phyloP scores from a whole-genome alignment of 30 jellyfish, hydroid and myxozoan genomes.

The Aurelia aurita region DNA sequence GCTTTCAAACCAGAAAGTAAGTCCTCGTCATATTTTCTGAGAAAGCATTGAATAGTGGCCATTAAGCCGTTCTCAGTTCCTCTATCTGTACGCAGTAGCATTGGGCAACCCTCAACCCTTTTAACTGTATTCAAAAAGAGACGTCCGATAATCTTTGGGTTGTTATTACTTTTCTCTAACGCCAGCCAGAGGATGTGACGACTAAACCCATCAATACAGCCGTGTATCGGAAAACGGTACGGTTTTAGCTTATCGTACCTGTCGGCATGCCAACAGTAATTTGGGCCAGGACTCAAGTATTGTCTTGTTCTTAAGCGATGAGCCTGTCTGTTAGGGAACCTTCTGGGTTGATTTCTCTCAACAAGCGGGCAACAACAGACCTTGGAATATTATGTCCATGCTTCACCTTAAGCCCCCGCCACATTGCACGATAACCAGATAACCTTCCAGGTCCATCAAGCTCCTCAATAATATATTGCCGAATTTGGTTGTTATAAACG shows the following conservation, averaged over 20 bases:
- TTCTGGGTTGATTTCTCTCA: constrained; percentile 64
- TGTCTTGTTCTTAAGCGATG: constrained; percentile 50
- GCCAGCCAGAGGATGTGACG: constrained; percentile 66
- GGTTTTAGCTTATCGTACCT: constrained; percentile 70
- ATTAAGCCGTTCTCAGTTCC: constrained; percentile 63
- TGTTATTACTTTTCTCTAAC: constrained; percentile 41
- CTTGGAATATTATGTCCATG: constrained; percentile 31
- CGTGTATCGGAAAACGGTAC: constrained; percentile 66
- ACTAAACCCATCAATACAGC: constrained; percentile 70
- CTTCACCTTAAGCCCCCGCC: constrained; percentile 20
- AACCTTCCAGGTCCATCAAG: constrained; percentile 36
- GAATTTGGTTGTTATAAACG: constrained; percentile 3
- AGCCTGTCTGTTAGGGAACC: constrained; percentile 47
- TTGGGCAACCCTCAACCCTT: constrained; percentile 20
- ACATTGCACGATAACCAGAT: constrained; percentile 39
- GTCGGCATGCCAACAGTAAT: constrained; percentile 62
- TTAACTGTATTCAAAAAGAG: constrained; percentile 41
- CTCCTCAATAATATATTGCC: constrained; percentile 21
- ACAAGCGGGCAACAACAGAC: constrained; percentile 4
- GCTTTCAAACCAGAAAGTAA: constrained; percentile 11
- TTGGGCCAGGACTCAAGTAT: constrained; percentile 53
- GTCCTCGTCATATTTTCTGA: constrained; percentile 39
- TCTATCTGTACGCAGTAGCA: constrained; percentile 45
- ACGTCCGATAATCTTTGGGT: constrained; percentile 29
- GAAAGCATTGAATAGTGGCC: constrained; percentile 54